phyloP scores from a whole-genome alignment of 2,113 vertebrate species.

The Oryzias woworae region DNA sequence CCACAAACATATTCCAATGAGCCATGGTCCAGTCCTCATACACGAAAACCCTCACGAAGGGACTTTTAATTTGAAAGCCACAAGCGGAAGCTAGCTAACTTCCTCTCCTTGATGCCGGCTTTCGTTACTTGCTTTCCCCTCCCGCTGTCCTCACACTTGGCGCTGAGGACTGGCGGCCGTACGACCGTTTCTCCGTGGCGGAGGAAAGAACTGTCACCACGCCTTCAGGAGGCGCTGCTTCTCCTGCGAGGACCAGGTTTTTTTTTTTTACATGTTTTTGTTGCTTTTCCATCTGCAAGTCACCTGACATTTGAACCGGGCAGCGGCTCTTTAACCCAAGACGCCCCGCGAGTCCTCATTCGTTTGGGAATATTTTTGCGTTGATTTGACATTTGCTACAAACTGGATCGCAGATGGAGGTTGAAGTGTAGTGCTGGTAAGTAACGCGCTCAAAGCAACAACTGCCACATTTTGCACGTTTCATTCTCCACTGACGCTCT shows the following conservation, averaged over 20 bases:
- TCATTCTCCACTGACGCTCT: too few species aligned
- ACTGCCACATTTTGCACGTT: slow-evolving; percentile 28
- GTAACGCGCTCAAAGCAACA: slow-evolving; percentile 19
- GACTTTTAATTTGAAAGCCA: slow-evolving; percentile 35
- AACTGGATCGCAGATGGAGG: slow-evolving; percentile 56
- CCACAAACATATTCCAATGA: background rate
- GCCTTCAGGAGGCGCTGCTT: slow-evolving; percentile 44
- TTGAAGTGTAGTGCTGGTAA: slow-evolving; percentile 66
- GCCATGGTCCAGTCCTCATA: too few species aligned
- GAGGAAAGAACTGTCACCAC: slow-evolving; percentile 52
- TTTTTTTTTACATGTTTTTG: background rate
- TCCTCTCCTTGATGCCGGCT: slow-evolving; percentile 12
- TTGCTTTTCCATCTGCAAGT: background rate
- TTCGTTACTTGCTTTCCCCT: slow-evolving; percentile 35
- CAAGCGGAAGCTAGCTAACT: slow-evolving; percentile 15
- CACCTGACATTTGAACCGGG: background rate
- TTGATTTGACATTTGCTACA: slow-evolving; percentile 48
- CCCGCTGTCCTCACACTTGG: slow-evolving; percentile 26
- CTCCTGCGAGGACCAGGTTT: slow-evolving; percentile 19
- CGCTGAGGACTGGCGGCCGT: slow-evolving; percentile 47
- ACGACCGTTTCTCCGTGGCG: slow-evolving; percentile 41
- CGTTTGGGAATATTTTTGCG: slow-evolving; percentile 34
- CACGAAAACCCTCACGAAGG: background rate
- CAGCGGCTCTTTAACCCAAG: slow-evolving; percentile 19
- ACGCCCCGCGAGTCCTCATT: slow-evolving; percentile 13